These are phyloP conservation scores for Calyptomena viridis DNA, from an alignment of 2,113 vertebrate species.

Conservation along the genomic window DNA sequence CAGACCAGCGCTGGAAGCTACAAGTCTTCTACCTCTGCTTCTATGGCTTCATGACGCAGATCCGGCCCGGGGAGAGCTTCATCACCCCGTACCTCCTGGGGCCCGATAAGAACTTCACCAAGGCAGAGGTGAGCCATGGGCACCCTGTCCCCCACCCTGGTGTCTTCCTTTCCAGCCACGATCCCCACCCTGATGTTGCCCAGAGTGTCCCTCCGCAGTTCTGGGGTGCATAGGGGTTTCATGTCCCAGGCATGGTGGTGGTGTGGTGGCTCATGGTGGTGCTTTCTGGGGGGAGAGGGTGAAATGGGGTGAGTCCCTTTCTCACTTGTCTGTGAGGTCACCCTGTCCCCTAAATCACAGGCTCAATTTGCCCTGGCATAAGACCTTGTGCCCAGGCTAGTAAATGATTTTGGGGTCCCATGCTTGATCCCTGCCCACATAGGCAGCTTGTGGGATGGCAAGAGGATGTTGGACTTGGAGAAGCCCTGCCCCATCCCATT, in stretches of 20 bases:
- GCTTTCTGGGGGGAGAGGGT: not conserved
- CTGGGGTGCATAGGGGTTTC: not conserved
- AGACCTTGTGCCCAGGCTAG: not conserved
- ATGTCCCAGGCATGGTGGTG: rapidly evolving
- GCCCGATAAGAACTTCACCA: not conserved
- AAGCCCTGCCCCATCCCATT: rapidly evolving
- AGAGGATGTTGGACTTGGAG: not conserved
- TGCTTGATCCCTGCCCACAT: not conserved
- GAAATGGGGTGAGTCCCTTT: not conserved
- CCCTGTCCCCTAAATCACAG: not conserved
- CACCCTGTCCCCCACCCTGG: not conserved
- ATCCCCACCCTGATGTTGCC: not conserved
- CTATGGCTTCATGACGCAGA: conserved; percentile 55
- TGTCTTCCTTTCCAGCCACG: rapidly evolving
- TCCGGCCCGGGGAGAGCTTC: conserved; percentile 54
- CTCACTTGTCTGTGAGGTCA: not conserved
- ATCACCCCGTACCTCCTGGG: conserved; percentile 42
- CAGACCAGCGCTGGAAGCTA: not conserved
- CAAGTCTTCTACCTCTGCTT: conserved; percentile 62
- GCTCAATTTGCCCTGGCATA: not conserved
- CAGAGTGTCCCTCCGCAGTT: rapidly evolving
- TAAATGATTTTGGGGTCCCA: rapidly evolving
- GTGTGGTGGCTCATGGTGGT: rapidly evolving
- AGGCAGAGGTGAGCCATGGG: not conserved
- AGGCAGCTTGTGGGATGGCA: not conserved